phyloP scores from a whole-genome alignment of 2,797 vertebrate genomes.

The Acanthurus leucopareius region DNA sequence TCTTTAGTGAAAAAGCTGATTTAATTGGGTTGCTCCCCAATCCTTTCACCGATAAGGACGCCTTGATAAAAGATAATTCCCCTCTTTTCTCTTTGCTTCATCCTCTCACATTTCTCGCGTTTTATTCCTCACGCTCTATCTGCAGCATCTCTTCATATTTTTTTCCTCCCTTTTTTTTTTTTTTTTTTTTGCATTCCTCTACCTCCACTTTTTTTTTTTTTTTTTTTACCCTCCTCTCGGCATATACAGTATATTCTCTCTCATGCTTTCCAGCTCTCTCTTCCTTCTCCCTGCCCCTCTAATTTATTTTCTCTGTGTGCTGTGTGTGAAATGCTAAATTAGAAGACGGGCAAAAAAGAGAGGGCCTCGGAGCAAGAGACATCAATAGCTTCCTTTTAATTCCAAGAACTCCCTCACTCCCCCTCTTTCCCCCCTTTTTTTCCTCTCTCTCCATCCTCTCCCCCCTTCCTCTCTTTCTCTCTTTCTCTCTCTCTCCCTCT shows the following conservation, averaged over 20 bases:
- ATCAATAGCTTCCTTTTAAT: constrained; percentile 82
- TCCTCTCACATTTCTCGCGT: constrained; percentile 8
- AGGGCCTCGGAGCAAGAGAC: constrained; percentile 78
- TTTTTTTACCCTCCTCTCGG: constrained; percentile 28
- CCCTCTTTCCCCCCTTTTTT: constrained; percentile 19
- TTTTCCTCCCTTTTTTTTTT: background rate
- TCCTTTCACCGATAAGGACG: constrained; percentile 69
- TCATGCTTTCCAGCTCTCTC: constrained; percentile 33
- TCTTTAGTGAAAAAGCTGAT: constrained; percentile 74
- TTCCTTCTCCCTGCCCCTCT: constrained; percentile 43
- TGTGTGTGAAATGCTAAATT: constrained; percentile 81
- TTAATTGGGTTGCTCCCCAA: constrained; percentile 77
- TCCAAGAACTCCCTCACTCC: constrained; percentile 65
- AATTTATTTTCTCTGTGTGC: constrained; percentile 74
- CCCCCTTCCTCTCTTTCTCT: constrained; percentile 22
- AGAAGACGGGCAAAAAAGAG: constrained; percentile 67
- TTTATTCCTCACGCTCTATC: constrained; percentile 27
- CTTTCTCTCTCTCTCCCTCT: constrained; percentile 44
- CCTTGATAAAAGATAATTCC: constrained; percentile 74
- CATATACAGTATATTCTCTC: constrained; percentile 35
- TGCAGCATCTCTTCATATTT: background rate
- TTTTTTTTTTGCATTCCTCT: background rate
- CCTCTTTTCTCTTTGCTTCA: constrained; percentile 43
- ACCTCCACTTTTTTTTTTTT: constrained; percentile 22
- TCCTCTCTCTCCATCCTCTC: constrained; percentile 34